Conservation (phyloP, 2,888 invertebrate genomes). For the Cataglyphis livida region DNA sequence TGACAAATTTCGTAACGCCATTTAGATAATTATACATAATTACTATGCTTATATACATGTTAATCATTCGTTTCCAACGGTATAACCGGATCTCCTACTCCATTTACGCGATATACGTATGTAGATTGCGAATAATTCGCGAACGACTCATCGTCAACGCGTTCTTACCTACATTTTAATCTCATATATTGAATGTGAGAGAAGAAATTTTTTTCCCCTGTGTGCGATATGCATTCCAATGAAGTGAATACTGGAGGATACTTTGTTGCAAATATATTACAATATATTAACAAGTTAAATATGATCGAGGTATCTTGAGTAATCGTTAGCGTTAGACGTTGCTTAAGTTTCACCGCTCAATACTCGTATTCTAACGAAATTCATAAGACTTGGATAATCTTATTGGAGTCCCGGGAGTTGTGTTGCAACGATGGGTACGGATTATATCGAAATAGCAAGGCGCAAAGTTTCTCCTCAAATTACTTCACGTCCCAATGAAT, state of each 20-base stretch:
- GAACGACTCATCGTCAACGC: constrained; percentile 14
- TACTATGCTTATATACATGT: constrained; percentile 32
- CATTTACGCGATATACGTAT: constrained; percentile 22
- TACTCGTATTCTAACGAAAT: constrained; percentile 15
- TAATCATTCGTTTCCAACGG: constrained; percentile 36
- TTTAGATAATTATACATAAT: constrained; percentile 54
- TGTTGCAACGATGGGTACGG: background rate
- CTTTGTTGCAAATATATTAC: background rate
- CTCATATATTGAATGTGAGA: background rate
- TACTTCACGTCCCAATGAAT: constrained; percentile 39
- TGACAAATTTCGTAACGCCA: constrained; percentile 51
- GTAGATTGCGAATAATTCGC: constrained; percentile 25
- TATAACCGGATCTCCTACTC: constrained; percentile 40
- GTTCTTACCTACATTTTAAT: constrained; percentile 19
- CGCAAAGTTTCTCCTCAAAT: constrained; percentile 33
- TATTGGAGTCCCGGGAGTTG: constrained; percentile 3
- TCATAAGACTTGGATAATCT: constrained; percentile 22
- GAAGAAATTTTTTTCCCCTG: too few species aligned
- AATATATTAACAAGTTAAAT: background rate
- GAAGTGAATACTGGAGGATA: background rate
- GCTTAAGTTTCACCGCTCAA: constrained; percentile 4
- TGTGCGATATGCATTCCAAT: background rate
- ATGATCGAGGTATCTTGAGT: background rate
- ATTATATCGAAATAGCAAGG: constrained; percentile 16
- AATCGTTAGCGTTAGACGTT: constrained; percentile 10